phyloP scores from a whole-genome alignment of 2,113 vertebrate species.

The Brienomyrus brachyistius region DNA sequence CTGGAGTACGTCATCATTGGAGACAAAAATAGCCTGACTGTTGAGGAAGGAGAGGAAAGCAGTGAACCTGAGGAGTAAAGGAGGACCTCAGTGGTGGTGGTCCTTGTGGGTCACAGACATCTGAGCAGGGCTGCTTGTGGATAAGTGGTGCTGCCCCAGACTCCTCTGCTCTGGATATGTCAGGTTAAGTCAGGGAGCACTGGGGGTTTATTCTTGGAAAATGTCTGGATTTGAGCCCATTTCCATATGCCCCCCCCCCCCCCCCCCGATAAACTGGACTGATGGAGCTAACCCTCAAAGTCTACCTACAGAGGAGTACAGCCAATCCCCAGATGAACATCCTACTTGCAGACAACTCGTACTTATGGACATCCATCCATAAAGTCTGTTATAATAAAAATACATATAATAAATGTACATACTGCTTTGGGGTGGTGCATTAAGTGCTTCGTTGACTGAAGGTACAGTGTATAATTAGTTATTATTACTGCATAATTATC shows the following conservation, averaged over 20 bases:
- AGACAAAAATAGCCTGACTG: constrained; percentile 51
- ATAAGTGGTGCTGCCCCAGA: neutral
- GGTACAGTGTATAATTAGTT: neutral
- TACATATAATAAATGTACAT: neutral
- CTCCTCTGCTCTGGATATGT: neutral
- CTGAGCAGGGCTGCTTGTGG: neutral
- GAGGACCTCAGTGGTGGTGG: neutral
- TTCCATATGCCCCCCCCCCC: neutral
- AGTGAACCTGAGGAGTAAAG: neutral
- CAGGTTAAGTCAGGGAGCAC: neutral
- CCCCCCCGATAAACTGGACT: neutral
- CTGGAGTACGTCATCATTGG: constrained; percentile 58
- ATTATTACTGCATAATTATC: neutral
- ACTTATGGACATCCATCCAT: neutral
- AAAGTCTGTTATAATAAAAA: neutral
- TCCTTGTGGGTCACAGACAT: neutral
- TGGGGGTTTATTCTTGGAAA: neutral
- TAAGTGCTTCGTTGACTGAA: neutral
- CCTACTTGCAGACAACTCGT: neutral
- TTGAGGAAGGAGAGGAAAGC: constrained; percentile 11
- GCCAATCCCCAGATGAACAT: neutral
- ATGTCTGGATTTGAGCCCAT: neutral
- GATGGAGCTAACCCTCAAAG: neutral
- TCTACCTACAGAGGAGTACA: neutral
- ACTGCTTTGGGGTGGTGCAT: neutral